Evolutionary conservation across 2,797 vertebrate genomes (phyloP), one percentile per base, ranked within the genome.

Genomic region (Siniperca undulata): DNA sequence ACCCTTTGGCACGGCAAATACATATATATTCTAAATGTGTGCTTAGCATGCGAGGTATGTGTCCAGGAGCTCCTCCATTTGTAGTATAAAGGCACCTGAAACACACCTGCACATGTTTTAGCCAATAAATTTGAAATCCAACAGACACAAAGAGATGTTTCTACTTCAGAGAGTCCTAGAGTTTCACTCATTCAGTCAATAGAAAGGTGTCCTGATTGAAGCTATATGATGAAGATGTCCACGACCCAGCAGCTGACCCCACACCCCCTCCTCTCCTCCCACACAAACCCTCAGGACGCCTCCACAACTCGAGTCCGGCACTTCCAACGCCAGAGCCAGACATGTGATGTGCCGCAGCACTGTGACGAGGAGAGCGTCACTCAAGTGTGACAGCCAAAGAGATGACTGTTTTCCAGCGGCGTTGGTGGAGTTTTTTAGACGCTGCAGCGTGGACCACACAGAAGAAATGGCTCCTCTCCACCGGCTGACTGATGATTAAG

Each of bases 371-470:
- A 88, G 90, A 93, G 86, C 76, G 89, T 87, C 96, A 92, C 95
- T 96, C 94, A 92, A 95, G 95, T 95, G 96, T 96, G 97, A 96
- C 96, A 94, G 97, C 97, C 96, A 96, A 89, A 90, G 90, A 94
- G 94, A 98, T 96, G 96, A 97, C 97, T 96, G 96, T 95, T 96
- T 93, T 92, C 93, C 94, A 91, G 81, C 85, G 22, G 77, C 70
- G 88, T 85, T 74, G 69, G 85, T 78, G 85, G 82, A 84, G 75
- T 59, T 90, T 81, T 86, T 82, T 65, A 80, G 83, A 79, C 20
- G 69, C 86, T 89, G 86, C 85, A 88, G 86, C 79, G 68, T 87
- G 94, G 97, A 98, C 97, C 97, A 98, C 97, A 98, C 97, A 97
- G 95, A 94, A 96, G 94, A 90, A 88, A 86, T 81, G 93, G 91